Percentiles rank a stretch among this genome's conserved stretches.
phyloP scores from a whole-genome alignment of 2,797 vertebrate genomes.

The Crax fasciolata region DNA sequence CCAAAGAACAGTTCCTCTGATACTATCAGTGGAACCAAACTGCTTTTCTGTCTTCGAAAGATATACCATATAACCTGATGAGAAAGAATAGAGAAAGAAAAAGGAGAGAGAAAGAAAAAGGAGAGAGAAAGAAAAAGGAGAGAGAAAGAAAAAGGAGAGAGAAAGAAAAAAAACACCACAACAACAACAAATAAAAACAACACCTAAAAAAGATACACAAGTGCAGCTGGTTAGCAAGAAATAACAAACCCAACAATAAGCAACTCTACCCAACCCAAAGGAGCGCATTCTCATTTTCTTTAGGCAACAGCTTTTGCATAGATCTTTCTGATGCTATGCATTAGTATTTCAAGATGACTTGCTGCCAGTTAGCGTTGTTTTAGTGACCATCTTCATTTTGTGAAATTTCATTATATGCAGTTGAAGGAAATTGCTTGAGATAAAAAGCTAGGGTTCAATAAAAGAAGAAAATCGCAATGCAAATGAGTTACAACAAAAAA shows the following conservation, averaged over 20 bases:
- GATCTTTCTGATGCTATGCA: background rate
- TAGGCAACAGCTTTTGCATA: background rate
- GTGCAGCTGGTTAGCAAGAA: background rate
- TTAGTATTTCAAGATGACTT: background rate
- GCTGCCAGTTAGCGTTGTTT: background rate
- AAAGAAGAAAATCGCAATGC: background rate
- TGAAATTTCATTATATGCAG: background rate
- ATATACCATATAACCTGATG: background rate
- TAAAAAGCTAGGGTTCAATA: background rate
- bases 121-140: too few species aligned
- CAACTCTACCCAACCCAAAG: background rate
- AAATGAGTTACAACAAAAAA: background rate
- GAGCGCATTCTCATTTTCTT: background rate
- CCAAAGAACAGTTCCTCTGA: background rate
- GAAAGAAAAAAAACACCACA: background rate
- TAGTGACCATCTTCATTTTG: background rate
- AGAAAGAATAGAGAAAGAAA: background rate
- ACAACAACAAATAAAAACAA: background rate
- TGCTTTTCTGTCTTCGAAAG: background rate
- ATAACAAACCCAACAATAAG: background rate
- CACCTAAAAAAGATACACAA: too few species aligned
- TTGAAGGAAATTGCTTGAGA: background rate
- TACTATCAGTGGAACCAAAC: background rate
- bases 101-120: too few species aligned
- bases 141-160: too few species aligned